Percentiles rank a stretch among this genome's conserved stretches.
Conservation (phyloP, 2,888 invertebrate species). For the Cephus pygmeus region DNA sequence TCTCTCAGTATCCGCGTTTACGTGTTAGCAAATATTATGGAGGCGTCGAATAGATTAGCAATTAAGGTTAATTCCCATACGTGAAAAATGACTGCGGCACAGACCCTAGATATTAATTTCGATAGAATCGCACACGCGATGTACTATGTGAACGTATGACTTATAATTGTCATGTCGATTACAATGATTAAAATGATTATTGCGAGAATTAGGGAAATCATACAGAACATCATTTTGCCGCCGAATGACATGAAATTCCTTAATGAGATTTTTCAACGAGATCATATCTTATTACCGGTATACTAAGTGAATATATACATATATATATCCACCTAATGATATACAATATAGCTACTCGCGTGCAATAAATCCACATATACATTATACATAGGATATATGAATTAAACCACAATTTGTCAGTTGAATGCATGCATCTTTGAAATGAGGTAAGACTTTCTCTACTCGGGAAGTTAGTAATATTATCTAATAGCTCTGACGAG, state of each 20-base stretch:
- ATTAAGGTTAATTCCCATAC: too few species aligned
- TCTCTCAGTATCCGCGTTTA: too few species aligned
- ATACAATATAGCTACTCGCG: too few species aligned
- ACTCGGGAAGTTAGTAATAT: slow-evolving; percentile 56
- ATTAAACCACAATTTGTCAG: background rate
- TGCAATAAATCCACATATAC: background rate
- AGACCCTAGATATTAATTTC: background rate
- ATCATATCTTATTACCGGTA: background rate
- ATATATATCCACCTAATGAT: background rate
- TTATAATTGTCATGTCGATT: too few species aligned
- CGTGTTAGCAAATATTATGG: too few species aligned
- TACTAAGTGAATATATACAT: background rate
- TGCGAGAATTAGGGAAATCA: too few species aligned
- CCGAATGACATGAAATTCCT: background rate
- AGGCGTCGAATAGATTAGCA: too few species aligned
- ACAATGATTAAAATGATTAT: too few species aligned
- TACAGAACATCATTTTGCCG: background rate
- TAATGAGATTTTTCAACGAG: background rate
- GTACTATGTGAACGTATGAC: too few species aligned
- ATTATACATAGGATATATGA: background rate
- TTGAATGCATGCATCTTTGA: background rate
- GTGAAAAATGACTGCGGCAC: slow-evolving; percentile 6
- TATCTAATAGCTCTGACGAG: slow-evolving; percentile 48
- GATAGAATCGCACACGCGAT: background rate
- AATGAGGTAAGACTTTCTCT: slow-evolving; percentile 54